These are phyloP conservation scores for Belgica antarctica DNA, from an alignment of 2,888 invertebrate genomes.

Conservation along the genomic window DNA sequence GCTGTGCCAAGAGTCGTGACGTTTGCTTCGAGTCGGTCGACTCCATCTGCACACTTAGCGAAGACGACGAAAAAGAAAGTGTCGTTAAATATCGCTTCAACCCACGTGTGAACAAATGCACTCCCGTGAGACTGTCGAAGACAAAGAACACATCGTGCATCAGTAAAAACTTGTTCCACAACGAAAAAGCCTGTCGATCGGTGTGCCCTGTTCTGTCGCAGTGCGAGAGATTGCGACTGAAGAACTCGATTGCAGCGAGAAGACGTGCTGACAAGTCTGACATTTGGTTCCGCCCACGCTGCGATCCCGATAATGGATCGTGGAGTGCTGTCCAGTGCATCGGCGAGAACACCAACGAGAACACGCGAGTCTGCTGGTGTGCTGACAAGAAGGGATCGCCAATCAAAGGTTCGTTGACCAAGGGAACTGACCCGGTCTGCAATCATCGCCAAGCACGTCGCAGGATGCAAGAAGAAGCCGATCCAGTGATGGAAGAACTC, in stretches of 20 bases:
- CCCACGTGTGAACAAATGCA: constrained; percentile 72
- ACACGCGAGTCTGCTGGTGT: constrained; percentile 81
- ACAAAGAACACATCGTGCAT: constrained; percentile 70
- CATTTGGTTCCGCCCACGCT: constrained; percentile 67
- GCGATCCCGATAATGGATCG: constrained; percentile 67
- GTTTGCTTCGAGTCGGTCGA: constrained; percentile 76
- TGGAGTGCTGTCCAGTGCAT: constrained; percentile 84
- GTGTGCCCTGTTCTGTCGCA: constrained; percentile 82
- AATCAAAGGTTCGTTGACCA: constrained; percentile 73
- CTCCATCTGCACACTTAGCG: constrained; percentile 57
- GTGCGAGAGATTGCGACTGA: constrained; percentile 75
- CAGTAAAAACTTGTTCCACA: constrained; percentile 82
- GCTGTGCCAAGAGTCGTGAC: constrained; percentile 83
- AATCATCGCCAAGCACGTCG: constrained; percentile 75
- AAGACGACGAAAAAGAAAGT: constrained; percentile 54
- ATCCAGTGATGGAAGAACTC: constrained; percentile 66
- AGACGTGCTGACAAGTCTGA: constrained; percentile 64
- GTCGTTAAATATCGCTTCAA: constrained; percentile 72
- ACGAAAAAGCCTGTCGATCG: constrained; percentile 71
- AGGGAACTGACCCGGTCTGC: constrained; percentile 73
- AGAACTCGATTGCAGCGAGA: constrained; percentile 70
- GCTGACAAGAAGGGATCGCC: constrained; percentile 79
- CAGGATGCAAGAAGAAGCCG: constrained; percentile 51
- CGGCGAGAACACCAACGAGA: constrained; percentile 56
- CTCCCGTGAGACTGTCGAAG: constrained; percentile 58